Percentiles rank a stretch among this genome's conserved stretches.
phyloP scores from a whole-genome alignment of 2,888 invertebrate genomes.

The Galeopsomyia nigrocyanea region DNA sequence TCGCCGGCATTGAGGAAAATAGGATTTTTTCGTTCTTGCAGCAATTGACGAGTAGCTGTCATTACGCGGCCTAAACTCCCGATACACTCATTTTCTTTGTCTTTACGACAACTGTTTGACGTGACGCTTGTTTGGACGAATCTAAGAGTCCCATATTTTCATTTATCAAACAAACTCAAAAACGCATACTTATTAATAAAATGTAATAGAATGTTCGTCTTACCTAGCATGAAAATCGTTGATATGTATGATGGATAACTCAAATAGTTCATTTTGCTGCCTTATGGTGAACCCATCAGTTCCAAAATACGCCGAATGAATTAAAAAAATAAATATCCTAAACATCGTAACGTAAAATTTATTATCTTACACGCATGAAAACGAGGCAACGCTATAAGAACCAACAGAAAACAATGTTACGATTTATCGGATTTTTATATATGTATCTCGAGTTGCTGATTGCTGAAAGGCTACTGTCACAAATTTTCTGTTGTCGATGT shows the following conservation, averaged over 20 bases:
- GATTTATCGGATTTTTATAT: no score
- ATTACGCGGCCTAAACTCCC: constrained; percentile 80
- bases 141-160: constrained; percentile 65
- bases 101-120: constrained; percentile 72
- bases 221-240: constrained; percentile 75
- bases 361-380: no score
- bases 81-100: constrained; percentile 71
- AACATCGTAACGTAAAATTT: no score
- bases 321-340: no score
- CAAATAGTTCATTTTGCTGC: constrained; percentile 67
- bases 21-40: constrained; percentile 72
- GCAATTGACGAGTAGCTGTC: constrained; percentile 66
- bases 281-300: constrained; percentile 52
- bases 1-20: constrained; percentile 87
- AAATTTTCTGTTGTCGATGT: no score
- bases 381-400: no score
- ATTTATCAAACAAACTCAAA: no score
- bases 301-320: no score
- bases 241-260: constrained; percentile 72
- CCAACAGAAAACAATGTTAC: no score
- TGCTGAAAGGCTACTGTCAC: no score
- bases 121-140: constrained; percentile 74
- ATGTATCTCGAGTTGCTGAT: no score
- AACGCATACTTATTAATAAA: background rate
- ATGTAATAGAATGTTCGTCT: no score